These are phyloP conservation scores for Apis laboriosa DNA, from an alignment of 1,140 invertebrate genomes.

Conservation along the genomic window DNA sequence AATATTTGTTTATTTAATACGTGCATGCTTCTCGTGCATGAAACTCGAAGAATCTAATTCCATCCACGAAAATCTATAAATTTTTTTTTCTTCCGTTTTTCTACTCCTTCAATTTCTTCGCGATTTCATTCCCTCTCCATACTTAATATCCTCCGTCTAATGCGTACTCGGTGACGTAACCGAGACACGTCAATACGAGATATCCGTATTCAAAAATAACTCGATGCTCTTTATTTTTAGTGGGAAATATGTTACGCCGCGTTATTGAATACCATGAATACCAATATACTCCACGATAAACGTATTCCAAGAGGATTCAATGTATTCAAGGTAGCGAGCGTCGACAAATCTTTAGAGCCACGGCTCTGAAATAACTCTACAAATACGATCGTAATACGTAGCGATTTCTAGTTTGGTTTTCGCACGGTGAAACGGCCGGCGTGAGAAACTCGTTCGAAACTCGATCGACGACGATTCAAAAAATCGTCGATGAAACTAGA, in stretches of 20 bases:
- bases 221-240: slow-evolving; percentile 67
- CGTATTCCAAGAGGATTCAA: neutral
- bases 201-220: slow-evolving; percentile 66
- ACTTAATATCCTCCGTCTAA: neutral
- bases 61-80: neutral
- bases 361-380: neutral
- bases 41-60: neutral
- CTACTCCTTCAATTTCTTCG: neutral
- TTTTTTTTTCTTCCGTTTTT: neutral
- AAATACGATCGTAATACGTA: slow-evolving; percentile 26
- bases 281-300: too few species aligned
- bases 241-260: slow-evolving; percentile 14
- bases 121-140: neutral
- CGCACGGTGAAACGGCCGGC: neutral
- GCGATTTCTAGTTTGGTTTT: slow-evolving; percentile 22
- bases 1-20: neutral
- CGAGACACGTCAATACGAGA: slow-evolving; percentile 22
- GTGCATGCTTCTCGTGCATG: too few species aligned
- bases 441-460: slow-evolving; percentile 39
- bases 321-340: slow-evolving; percentile 3
- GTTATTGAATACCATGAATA: slow-evolving; percentile 21
- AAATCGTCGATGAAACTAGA: slow-evolving; percentile 39
- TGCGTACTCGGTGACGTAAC: slow-evolving; percentile 48
- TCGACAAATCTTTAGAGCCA: slow-evolving; percentile 2
- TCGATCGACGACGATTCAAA: slow-evolving; percentile 9